Evolutionary conservation across 2,888 invertebrate genomes (phyloP).

Genomic region (Agonopterix heracliana): DNA sequence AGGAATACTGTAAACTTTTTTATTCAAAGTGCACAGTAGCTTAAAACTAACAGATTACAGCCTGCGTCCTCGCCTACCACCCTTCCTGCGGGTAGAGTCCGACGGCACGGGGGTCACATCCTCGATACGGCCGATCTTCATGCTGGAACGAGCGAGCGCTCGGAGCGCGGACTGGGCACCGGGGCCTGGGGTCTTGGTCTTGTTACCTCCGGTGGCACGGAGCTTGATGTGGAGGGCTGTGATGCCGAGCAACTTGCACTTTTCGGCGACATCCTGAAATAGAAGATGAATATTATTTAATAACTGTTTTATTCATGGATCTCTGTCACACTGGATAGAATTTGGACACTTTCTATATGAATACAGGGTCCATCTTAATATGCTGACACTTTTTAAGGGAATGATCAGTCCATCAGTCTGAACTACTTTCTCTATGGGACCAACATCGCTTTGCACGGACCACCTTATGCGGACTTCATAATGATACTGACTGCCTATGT

Average conservation of each 20-base stretch:
- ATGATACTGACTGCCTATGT: no score
- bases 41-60: conserved; percentile 84
- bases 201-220: conserved; percentile 98
- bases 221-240: conserved; percentile 99
- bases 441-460: no score
- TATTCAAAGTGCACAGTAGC: conserved; percentile 62
- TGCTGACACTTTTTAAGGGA: no score
- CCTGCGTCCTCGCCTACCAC: conserved; percentile 99
- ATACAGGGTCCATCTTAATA: no score
- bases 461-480: no score
- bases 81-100: conserved; percentile 99
- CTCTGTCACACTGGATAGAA: neutral
- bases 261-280: conserved; percentile 96
- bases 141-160: conserved; percentile 97
- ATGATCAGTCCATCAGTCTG: no score
- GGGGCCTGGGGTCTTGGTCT: conserved; percentile 98
- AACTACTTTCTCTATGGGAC: no score
- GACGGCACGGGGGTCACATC: conserved; percentile 99
- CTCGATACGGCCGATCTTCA: conserved; percentile 99
- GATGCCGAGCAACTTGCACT: conserved; percentile 97
- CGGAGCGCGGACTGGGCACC: conserved; percentile 98
- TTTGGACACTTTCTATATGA: no score
- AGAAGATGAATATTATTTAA: neutral
- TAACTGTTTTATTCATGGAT: neutral
- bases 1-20: conserved; percentile 48